phyloP scores from a whole-genome alignment of 2,797 vertebrate genomes.

The Kryptolebias ocellatus region DNA sequence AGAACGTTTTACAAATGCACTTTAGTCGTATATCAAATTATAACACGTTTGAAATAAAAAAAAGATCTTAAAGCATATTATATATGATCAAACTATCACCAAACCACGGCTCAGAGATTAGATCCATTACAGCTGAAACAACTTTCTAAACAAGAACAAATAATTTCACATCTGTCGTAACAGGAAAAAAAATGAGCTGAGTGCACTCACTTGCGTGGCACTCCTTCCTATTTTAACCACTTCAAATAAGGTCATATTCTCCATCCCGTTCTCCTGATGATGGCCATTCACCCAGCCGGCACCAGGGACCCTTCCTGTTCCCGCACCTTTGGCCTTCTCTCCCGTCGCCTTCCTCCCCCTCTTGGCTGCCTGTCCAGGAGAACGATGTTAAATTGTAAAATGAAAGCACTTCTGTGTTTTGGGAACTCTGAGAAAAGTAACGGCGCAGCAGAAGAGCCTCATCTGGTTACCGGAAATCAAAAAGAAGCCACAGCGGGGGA shows the following conservation, averaged over 20 bases:
- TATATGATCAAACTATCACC: not conserved
- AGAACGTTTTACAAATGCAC: not conserved
- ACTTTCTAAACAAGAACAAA: too few species aligned
- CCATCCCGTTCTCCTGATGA: conserved; percentile 95
- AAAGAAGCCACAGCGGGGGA: conserved; percentile 1
- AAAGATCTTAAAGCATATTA: not conserved
- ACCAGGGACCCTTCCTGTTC: conserved; percentile 83
- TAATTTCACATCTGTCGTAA: too few species aligned
- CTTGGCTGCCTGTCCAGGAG: conserved; percentile 81
- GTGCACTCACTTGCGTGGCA: conserved; percentile 91
- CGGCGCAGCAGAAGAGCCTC: not conserved
- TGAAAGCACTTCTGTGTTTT: not conserved
- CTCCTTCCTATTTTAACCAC: conserved; percentile 96
- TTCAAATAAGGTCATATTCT: conserved; percentile 96
- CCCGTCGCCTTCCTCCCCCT: conserved; percentile 88
- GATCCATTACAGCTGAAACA: too few species aligned
- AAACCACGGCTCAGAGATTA: too few species aligned
- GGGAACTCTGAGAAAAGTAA: not conserved
- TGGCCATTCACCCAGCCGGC: conserved; percentile 90
- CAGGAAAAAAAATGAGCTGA: not conserved
- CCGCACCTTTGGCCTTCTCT: conserved; percentile 86
- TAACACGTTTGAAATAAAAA: not conserved
- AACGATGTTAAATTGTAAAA: conserved; percentile 5
- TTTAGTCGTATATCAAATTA: not conserved
- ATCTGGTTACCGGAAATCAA: conserved; percentile 2